phyloP scores from a whole-genome alignment of 2,113 vertebrate species.

The Phylloscopus trochiloides region DNA sequence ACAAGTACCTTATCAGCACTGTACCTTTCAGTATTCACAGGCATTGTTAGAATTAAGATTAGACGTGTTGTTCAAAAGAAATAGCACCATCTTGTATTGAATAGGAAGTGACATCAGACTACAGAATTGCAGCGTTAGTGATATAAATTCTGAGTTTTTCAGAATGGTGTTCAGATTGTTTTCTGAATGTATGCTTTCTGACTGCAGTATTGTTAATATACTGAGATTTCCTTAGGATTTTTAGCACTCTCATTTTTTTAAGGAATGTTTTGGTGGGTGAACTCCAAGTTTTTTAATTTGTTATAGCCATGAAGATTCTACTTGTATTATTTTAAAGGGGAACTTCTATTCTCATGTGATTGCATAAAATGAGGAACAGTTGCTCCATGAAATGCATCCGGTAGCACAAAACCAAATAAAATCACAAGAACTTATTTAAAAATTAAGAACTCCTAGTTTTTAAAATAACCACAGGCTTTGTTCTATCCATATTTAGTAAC shows the following conservation, averaged over 20 bases:
- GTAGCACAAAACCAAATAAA: constrained; percentile 8
- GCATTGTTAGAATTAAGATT: background rate
- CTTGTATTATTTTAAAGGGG: background rate
- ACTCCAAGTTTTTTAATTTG: background rate
- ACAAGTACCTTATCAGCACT: background rate
- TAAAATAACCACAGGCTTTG: background rate
- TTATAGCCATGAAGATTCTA: background rate
- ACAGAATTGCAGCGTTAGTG: background rate
- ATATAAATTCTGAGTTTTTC: background rate
- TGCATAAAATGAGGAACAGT: constrained; percentile 4
- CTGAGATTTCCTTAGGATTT: background rate
- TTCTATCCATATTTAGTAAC: background rate
- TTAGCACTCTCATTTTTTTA: background rate
- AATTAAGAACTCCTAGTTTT: background rate
- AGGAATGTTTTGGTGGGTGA: background rate
- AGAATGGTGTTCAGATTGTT: background rate
- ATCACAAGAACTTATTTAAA: background rate
- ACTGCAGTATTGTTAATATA: background rate
- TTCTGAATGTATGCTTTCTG: background rate
- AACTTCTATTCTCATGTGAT: background rate
- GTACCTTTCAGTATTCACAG: background rate
- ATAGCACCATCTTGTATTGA: background rate
- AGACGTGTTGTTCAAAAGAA: background rate
- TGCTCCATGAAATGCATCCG: background rate
- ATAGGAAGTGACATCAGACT: background rate